Conservation (phyloP, 2,797 vertebrate genomes). For the Pyrocephalus nanus region DNA sequence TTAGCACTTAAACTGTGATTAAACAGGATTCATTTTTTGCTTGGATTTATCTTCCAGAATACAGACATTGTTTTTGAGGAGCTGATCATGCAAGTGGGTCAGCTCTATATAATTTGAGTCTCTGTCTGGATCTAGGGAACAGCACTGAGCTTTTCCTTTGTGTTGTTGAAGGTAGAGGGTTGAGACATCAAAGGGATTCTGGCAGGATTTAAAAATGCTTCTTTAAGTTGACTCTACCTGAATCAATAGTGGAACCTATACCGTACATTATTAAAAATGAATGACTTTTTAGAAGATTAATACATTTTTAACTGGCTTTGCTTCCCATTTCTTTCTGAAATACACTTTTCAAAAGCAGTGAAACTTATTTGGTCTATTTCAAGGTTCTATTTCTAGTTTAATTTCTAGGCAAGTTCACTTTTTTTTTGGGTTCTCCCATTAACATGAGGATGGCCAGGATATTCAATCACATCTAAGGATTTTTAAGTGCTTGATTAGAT, state of each 20-base stretch:
- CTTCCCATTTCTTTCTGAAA: not conserved
- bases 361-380: not conserved
- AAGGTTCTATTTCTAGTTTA: not conserved
- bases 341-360: not conserved
- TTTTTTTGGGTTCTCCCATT: not conserved
- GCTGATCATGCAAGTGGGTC: not conserved
- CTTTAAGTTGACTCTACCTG: not conserved
- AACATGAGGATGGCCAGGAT: not conserved
- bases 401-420: not conserved
- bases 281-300: not conserved
- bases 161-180: not conserved
- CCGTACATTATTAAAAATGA: not conserved
- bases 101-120: not conserved
- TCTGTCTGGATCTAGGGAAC: not conserved
- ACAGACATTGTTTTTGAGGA: not conserved
- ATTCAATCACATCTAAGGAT: not conserved
- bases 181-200: not conserved
- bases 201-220: not conserved
- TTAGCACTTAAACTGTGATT: not conserved
- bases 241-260: not conserved
- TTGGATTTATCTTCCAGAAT: not conserved
- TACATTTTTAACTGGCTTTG: not conserved
- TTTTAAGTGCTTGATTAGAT: not conserved
- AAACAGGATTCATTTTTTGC: not conserved
- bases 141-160: not conserved